Conservation (phyloP, 2,113 vertebrate genomes). For the Leptodactylus fuscus region DNA sequence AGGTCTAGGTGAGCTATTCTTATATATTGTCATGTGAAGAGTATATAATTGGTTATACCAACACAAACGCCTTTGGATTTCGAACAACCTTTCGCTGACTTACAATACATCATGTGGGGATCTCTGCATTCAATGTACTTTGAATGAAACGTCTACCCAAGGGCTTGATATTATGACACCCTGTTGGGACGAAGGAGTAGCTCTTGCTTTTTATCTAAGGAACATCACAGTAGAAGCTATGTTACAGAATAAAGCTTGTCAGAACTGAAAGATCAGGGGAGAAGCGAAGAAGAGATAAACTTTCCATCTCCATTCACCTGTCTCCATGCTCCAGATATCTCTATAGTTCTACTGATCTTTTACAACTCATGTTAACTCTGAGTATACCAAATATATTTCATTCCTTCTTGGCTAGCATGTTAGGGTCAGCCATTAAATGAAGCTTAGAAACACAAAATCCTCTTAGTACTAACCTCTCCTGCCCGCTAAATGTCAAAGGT, state of each 20-base stretch:
- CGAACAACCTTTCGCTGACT: background rate
- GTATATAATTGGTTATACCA: background rate
- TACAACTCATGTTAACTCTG: background rate
- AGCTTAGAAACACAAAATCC: background rate
- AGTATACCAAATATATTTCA: background rate
- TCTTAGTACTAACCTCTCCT: background rate
- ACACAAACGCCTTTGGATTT: background rate
- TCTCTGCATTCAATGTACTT: background rate
- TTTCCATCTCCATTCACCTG: background rate
- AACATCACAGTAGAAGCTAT: slow-evolving; percentile 11
- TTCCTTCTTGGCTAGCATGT: background rate
- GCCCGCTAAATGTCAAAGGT: slow-evolving; percentile 23
- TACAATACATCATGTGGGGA: background rate
- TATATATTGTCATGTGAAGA: no score
- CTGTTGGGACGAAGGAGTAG: background rate
- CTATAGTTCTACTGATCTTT: background rate
- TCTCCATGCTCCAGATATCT: background rate
- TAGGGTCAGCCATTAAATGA: background rate
- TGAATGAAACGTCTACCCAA: slow-evolving; percentile 3
- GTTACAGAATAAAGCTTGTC: slow-evolving; percentile 32
- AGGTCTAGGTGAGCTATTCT: background rate
- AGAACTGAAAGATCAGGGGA: slow-evolving; percentile 19
- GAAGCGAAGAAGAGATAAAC: slow-evolving; percentile 1
- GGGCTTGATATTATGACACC: background rate
- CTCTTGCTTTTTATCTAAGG: slow-evolving; percentile 17